Evolutionary conservation across 2,113 vertebrate species (phyloP).

Genomic region (Austrofundulus limnaeus): DNA sequence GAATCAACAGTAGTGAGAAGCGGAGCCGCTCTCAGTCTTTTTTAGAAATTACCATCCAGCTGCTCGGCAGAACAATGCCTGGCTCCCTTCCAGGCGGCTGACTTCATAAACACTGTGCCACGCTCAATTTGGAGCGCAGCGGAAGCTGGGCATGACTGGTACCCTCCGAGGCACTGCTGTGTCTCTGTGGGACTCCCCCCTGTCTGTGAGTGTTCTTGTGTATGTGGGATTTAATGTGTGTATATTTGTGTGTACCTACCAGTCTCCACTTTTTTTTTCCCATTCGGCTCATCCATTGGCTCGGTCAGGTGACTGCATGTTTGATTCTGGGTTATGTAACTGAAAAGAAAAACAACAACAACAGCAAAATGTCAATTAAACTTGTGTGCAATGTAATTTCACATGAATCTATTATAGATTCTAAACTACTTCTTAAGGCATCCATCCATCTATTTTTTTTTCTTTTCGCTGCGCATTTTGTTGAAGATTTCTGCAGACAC

Average conservation of each 20-base stretch:
- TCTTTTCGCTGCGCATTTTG: too few species aligned
- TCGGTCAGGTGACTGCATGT: slow-evolving; percentile 5
- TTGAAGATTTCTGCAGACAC: too few species aligned
- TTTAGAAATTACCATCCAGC: slow-evolving; percentile 72
- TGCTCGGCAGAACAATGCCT: slow-evolving; percentile 73
- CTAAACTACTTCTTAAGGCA: not conserved
- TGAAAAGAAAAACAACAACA: slow-evolving; percentile 17
- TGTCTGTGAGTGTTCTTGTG: slow-evolving; percentile 31
- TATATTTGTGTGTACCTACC: slow-evolving; percentile 42
- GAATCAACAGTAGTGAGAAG: slow-evolving; percentile 43
- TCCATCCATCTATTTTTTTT: too few species aligned
- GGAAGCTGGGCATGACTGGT: slow-evolving; percentile 73
- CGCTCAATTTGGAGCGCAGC: slow-evolving; percentile 72
- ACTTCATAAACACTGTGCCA: slow-evolving; percentile 76
- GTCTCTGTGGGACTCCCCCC: slow-evolving; percentile 47
- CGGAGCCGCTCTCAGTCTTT: slow-evolving; percentile 30
- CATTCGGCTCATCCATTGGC: slow-evolving; percentile 31
- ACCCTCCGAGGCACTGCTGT: slow-evolving; percentile 68
- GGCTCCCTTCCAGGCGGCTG: slow-evolving; percentile 73
- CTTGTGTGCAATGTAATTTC: not conserved
- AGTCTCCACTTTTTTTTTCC: slow-evolving; percentile 33
- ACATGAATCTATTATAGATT: not conserved
- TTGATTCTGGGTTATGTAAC: slow-evolving; percentile 25
- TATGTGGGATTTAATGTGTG: slow-evolving; percentile 8
- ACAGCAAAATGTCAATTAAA: not conserved